Evolutionary conservation across 2,797 vertebrate genomes (phyloP).

Genomic region (Myotis pilosus): DNA sequence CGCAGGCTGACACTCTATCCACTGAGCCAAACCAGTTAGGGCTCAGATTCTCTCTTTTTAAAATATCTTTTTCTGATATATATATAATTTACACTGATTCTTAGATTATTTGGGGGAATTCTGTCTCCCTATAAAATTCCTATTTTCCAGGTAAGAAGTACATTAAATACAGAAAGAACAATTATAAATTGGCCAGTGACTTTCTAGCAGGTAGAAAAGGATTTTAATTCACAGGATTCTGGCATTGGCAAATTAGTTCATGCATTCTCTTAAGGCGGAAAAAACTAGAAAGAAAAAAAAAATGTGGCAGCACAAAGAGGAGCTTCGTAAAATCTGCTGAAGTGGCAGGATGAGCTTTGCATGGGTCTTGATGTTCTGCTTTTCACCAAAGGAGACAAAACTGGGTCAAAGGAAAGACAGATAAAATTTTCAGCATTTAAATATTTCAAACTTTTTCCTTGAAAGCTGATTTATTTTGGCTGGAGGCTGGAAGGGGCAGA

Average conservation of each 20-base stretch:
- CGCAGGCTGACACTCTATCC: no score
- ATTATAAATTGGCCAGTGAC: background rate
- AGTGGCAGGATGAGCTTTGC: background rate
- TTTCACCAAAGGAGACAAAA: constrained; percentile 53
- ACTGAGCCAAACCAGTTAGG: no score
- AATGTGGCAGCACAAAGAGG: background rate
- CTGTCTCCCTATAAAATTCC: background rate
- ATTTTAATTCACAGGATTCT: background rate
- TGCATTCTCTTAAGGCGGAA: background rate
- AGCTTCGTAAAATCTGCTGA: background rate
- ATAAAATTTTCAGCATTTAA: constrained; percentile 34
- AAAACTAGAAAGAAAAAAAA: background rate
- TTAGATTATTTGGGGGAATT: background rate
- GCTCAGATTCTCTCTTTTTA: background rate
- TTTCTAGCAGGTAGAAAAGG: background rate
- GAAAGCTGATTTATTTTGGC: constrained; percentile 39
- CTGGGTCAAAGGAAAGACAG: constrained; percentile 9
- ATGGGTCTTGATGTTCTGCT: background rate
- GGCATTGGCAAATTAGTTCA: background rate
- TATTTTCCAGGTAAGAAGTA: background rate
- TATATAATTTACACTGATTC: background rate
- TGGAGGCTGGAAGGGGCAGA: background rate
- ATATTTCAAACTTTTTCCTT: background rate
- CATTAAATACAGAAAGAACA: background rate
- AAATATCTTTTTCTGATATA: background rate